These are phyloP conservation scores for Acleris emargana DNA, from an alignment of 2,888 invertebrate genomes.

Conservation along the genomic window DNA sequence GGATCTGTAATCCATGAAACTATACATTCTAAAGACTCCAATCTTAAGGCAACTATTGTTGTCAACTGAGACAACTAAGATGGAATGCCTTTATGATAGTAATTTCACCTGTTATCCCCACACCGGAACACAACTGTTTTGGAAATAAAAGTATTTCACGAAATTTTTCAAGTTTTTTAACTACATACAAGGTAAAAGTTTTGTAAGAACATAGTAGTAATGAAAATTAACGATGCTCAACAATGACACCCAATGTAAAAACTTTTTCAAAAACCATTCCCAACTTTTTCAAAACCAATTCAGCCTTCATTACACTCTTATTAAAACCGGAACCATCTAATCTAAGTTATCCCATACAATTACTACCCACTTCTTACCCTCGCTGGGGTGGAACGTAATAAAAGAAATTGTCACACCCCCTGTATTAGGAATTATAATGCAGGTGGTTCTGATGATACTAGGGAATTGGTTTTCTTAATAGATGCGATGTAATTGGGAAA, in stretches of 20 bases:
- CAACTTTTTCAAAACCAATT: slow-evolving; percentile 45
- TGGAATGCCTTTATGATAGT: too few relatives aligned
- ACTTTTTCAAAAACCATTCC: neutral
- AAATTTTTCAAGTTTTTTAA: too few relatives aligned
- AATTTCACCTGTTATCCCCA: too few relatives aligned
- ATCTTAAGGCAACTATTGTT: too few relatives aligned
- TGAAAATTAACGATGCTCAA: neutral
- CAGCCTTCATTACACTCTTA: slow-evolving; percentile 29
- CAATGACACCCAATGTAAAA: neutral
- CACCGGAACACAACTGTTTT: too few relatives aligned
- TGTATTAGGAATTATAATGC: slow-evolving; percentile 55
- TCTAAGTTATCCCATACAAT: slow-evolving; percentile 82
- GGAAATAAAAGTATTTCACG: too few relatives aligned
- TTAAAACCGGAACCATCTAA: slow-evolving; percentile 68
- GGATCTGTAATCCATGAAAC: too few relatives aligned
- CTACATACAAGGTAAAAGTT: too few relatives aligned
- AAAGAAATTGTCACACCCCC: slow-evolving; percentile 64
- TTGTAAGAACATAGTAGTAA: too few relatives aligned
- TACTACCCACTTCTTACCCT: slow-evolving; percentile 77
- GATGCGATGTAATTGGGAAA: slow-evolving; percentile 2
- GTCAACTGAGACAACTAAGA: too few relatives aligned
- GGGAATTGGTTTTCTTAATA: slow-evolving; percentile 21
- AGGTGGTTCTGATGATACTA: slow-evolving; percentile 49
- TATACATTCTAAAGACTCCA: too few relatives aligned
- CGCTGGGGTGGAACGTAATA: slow-evolving; percentile 57